A percentile compares a stretch with the other conserved stretches of the same genome.
Conservation (phyloP, 2,113 vertebrate genomes). For the Coreoperca whiteheadi region DNA sequence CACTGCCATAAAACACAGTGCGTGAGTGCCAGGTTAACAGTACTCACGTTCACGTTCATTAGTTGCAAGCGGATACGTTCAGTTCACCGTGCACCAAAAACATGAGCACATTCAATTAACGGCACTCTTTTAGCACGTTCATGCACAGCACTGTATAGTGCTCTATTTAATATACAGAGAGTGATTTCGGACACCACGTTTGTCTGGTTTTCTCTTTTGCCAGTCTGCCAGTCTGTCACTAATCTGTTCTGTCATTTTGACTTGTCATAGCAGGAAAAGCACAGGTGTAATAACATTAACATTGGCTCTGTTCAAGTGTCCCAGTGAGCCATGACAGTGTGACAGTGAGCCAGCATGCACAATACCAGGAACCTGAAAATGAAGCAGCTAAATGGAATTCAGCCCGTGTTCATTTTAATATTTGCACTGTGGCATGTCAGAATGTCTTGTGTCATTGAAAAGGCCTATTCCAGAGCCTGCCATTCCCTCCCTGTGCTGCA, state of each 20-base stretch:
- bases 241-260: not conserved
- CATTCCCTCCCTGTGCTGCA: not conserved
- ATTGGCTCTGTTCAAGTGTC: not conserved
- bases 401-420: not conserved
- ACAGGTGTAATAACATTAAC: constrained; percentile 22
- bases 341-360: too few species aligned
- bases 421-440: not conserved
- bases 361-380: not conserved
- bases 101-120: too few species aligned
- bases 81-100: too few species aligned
- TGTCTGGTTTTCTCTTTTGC: not conserved
- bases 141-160: not conserved
- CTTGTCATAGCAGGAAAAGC: not conserved
- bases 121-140: too few species aligned
- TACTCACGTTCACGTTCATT: too few species aligned
- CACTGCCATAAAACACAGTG: too few species aligned
- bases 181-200: not conserved
- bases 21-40: too few species aligned
- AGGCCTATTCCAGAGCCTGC: not conserved
- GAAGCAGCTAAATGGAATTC: not conserved
- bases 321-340: not conserved
- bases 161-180: not conserved
- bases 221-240: not conserved
- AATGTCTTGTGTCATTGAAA: not conserved
- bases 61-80: too few species aligned